These are phyloP conservation scores for Blastobasis adustella DNA, from an alignment of 2,888 invertebrate genomes.

Conservation along the genomic window DNA sequence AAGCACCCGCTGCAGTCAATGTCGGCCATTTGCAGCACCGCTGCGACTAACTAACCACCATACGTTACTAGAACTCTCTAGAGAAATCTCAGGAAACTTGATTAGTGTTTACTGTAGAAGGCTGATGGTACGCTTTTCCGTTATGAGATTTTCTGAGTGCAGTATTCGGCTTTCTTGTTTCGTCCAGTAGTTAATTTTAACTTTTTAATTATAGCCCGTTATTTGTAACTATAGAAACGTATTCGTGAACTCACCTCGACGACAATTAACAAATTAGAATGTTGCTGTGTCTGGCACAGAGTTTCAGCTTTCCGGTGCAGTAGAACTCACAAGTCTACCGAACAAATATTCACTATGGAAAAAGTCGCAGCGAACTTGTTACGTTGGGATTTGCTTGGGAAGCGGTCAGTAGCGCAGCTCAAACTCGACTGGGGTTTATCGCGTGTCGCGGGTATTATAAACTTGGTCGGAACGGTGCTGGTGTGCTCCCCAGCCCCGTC, in stretches of 20 bases:
- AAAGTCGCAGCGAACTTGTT: constrained; percentile 33
- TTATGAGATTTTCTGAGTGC: neutral
- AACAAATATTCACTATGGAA: constrained; percentile 35
- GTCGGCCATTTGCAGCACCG: constrained; percentile 59
- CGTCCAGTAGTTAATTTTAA: too few species aligned
- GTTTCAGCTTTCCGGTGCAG: constrained; percentile 23
- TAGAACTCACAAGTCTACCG: constrained; percentile 41
- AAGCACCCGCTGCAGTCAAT: constrained; percentile 38
- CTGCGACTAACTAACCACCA: too few species aligned
- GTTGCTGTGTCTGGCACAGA: constrained; percentile 27
- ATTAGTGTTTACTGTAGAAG: too few species aligned
- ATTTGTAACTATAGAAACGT: neutral
- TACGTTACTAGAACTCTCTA: too few species aligned
- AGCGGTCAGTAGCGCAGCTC: constrained; percentile 45
- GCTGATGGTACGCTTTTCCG: too few species aligned
- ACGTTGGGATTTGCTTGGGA: constrained; percentile 25
- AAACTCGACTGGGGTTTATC: constrained; percentile 61
- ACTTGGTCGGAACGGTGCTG: constrained; percentile 44
- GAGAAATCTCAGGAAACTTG: too few species aligned
- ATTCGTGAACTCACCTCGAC: constrained; percentile 39
- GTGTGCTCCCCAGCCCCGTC: constrained; percentile 29
- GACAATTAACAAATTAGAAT: constrained; percentile 24
- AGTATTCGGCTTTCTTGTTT: too few species aligned
- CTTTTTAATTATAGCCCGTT: neutral
- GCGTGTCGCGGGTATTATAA: constrained; percentile 59